Conservation (phyloP, 2,888 invertebrate species). For the Carterocephalus palaemon region DNA sequence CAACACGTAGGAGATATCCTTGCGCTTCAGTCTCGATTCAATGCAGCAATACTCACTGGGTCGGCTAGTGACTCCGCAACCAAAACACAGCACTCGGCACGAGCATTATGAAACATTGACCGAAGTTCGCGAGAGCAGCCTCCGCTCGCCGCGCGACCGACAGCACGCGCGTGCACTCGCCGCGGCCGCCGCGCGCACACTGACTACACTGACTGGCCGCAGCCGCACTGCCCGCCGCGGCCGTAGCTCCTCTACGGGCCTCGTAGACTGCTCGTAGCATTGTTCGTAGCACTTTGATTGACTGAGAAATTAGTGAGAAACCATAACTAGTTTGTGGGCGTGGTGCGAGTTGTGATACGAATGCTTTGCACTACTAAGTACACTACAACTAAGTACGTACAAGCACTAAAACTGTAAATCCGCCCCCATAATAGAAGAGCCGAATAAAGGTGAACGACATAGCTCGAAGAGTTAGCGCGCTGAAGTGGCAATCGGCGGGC, state of each 20-base stretch:
- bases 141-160: slow-evolving; percentile 5
- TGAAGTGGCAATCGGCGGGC: no score
- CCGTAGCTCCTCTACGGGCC: slow-evolving; percentile 22
- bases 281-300: neutral
- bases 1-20: no score
- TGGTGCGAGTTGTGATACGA: no score
- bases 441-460: no score
- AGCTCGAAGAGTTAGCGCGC: no score
- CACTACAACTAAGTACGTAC: no score
- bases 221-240: slow-evolving; percentile 12
- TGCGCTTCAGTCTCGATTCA: no score
- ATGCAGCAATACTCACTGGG: slow-evolving; percentile 6
- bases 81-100: slow-evolving; percentile 15
- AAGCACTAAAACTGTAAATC: no score
- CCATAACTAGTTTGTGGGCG: no score
- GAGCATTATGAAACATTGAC: slow-evolving; percentile 15
- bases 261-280: slow-evolving; percentile 6
- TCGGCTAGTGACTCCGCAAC: slow-evolving; percentile 3
- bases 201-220: slow-evolving; percentile 26
- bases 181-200: slow-evolving; percentile 31
- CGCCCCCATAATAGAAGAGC: no score
- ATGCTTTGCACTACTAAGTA: no score
- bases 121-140: slow-evolving; percentile 18
- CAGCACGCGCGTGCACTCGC: slow-evolving; percentile 14
- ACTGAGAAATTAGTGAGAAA: no score